Conservation (phyloP, 2,888 invertebrate genomes). For the Tipula vernalis region DNA sequence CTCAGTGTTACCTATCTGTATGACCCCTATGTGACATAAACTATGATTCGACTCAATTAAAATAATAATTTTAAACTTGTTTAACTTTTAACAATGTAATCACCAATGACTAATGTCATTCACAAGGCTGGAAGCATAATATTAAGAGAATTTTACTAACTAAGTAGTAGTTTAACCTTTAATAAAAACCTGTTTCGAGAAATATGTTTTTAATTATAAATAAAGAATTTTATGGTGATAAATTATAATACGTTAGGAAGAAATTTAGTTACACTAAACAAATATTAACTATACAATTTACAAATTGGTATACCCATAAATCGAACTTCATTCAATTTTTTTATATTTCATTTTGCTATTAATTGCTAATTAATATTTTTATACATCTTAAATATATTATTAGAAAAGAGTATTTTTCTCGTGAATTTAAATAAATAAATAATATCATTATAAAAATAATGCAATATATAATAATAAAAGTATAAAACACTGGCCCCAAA, state of each 20-base stretch:
- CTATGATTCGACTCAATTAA: too few relatives aligned
- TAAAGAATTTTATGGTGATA: background rate
- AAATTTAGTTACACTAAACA: background rate
- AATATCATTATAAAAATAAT: background rate
- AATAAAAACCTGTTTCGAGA: too few relatives aligned
- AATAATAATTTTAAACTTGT: too few relatives aligned
- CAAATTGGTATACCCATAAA: background rate
- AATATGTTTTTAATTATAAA: too few relatives aligned
- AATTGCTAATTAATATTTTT: background rate
- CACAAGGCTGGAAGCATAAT: too few relatives aligned
- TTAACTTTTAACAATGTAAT: too few relatives aligned
- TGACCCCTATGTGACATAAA: too few relatives aligned
- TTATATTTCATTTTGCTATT: background rate
- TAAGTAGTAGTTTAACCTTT: too few relatives aligned
- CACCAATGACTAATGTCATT: too few relatives aligned
- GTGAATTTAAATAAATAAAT: background rate
- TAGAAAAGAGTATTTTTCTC: background rate
- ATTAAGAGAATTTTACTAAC: too few relatives aligned
- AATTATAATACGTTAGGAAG: background rate
- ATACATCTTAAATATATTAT: background rate
- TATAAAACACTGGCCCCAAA: conserved; percentile 7
- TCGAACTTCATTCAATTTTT: background rate
- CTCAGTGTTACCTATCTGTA: too few relatives aligned
- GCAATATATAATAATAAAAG: background rate
- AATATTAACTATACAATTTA: background rate